Conservation (phyloP, 2,113 vertebrate species). For the Oxyruncus cristatus region DNA sequence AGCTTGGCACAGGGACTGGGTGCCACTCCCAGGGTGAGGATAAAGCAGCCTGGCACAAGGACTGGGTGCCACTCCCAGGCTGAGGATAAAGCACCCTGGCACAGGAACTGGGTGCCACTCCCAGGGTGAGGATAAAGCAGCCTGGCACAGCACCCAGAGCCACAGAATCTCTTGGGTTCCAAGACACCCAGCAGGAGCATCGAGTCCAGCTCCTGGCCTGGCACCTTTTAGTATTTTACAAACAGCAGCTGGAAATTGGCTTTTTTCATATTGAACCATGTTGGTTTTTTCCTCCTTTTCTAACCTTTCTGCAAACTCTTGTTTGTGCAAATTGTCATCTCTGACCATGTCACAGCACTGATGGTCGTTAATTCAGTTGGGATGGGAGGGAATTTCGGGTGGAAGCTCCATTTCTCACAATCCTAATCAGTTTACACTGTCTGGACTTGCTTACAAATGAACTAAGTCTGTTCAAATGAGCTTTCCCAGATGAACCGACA, state of each 20-base stretch:
- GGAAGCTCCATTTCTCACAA: not conserved
- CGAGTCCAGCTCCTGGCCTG: not conserved
- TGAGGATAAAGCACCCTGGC: no score
- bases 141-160: not conserved
- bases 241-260: not conserved
- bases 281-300: not conserved
- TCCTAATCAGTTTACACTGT: not conserved
- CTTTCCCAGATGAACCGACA: not conserved
- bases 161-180: not conserved
- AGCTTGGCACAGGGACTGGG: not conserved
- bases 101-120: not conserved
- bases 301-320: not conserved
- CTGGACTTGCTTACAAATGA: not conserved
- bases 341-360: fast-evolving
- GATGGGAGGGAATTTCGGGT: not conserved
- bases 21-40: no score
- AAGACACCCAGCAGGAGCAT: no score
- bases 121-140: no score
- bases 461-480: not conserved
- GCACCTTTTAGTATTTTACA: fast-evolving
- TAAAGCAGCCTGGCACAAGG: no score
- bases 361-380: not conserved
- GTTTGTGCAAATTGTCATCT: not conserved
- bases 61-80: no score
- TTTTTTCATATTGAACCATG: not conserved